Evolutionary conservation across 2,113 vertebrate genomes (phyloP).

Genomic region (Noctilio leporinus): DNA sequence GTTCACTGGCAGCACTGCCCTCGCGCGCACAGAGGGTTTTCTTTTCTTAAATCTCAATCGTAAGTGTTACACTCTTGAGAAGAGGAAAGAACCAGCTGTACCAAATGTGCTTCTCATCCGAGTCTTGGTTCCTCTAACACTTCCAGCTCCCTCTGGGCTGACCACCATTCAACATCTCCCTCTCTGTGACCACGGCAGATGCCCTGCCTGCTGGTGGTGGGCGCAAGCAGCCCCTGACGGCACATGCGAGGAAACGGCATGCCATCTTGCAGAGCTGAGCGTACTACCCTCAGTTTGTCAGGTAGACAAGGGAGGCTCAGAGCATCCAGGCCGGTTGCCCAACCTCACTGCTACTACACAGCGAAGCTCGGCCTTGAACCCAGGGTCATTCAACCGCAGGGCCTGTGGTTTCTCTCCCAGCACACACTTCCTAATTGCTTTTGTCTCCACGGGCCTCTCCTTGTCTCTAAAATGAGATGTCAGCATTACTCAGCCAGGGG

Average conservation of each 20-base stretch:
- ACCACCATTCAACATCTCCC: not conserved
- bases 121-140: not conserved
- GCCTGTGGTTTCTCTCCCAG: not conserved
- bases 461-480: not conserved
- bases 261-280: not conserved
- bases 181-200: not conserved
- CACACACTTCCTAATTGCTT: not conserved
- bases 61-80: not conserved
- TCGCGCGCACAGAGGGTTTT: not conserved
- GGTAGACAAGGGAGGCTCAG: not conserved
- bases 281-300: not conserved
- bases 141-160: not conserved
- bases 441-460: not conserved
- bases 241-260: not conserved
- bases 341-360: not conserved
- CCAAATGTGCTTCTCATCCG: constrained; percentile 45
- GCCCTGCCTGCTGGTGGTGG: not conserved
- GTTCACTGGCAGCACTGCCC: not conserved
- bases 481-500: not conserved
- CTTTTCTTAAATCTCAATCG: not conserved
- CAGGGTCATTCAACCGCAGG: not conserved
- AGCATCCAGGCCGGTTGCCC: not conserved
- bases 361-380: not conserved
- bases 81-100: not conserved
- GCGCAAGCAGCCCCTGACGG: not conserved